Evolutionary conservation across 2,113 vertebrate species (phyloP).

Genomic region (Oncorhynchus clarkii): DNA sequence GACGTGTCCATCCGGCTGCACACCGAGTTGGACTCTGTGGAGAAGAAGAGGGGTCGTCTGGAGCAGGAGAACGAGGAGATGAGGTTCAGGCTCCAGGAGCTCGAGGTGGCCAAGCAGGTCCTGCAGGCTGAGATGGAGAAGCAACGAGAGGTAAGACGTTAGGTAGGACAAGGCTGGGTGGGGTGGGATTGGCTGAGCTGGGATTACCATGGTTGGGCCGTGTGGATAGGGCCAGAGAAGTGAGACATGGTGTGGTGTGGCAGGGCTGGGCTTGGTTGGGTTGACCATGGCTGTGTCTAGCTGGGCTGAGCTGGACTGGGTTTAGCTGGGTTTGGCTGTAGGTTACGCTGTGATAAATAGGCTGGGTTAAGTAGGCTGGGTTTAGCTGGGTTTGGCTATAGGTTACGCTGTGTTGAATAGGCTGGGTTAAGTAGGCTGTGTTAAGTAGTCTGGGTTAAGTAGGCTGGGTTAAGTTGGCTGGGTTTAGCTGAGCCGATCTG

Average conservation of each 20-base stretch:
- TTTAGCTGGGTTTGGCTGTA: too few relatives aligned
- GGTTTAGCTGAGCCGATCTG: background rate
- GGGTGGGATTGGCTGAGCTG: background rate
- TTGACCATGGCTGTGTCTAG: background rate
- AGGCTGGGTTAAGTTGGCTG: background rate
- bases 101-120: conserved; percentile 94
- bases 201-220: background rate
- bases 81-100: conserved; percentile 87
- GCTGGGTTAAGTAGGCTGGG: too few relatives aligned
- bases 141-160: conserved; percentile 79
- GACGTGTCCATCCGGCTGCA: conserved; percentile 95
- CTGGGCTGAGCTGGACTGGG: background rate
- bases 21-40: conserved; percentile 88
- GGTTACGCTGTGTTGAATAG: too few relatives aligned
- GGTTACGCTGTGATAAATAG: too few relatives aligned
- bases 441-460: too few relatives aligned
- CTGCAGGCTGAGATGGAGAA: conserved; percentile 95
- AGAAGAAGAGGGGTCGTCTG: conserved; percentile 88
- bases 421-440: background rate
- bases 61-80: conserved; percentile 96
- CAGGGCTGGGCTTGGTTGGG: background rate
- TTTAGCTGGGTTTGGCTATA: too few relatives aligned
- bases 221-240: too few relatives aligned
- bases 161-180: background rate
- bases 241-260: background rate